Conservation (phyloP, 1,140 invertebrate genomes). For the Hirudo medicinalis region DNA sequence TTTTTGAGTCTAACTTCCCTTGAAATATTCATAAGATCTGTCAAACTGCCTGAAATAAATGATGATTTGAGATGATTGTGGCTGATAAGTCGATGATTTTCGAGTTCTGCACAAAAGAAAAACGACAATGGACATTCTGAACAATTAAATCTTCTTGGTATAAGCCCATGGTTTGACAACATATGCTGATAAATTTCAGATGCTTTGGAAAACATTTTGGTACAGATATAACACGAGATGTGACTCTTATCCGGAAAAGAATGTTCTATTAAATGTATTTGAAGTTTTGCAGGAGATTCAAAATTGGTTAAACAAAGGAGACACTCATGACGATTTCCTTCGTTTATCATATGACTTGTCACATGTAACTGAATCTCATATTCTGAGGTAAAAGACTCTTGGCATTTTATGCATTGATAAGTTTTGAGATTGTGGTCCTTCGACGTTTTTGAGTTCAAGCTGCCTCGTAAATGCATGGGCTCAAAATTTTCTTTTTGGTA, state of each 20-base stretch:
- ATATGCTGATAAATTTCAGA: conserved; percentile 66
- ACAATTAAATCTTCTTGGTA: conserved; percentile 68
- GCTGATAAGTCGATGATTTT: conserved; percentile 62
- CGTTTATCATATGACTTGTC: conserved; percentile 46
- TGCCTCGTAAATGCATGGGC: background rate
- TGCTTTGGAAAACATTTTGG: conserved; percentile 68
- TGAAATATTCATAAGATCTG: conserved; percentile 7
- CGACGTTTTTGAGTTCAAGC: conserved; percentile 22
- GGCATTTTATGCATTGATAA: conserved; percentile 59
- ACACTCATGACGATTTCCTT: conserved; percentile 53
- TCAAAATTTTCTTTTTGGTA: conserved; percentile 7
- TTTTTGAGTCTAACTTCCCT: background rate
- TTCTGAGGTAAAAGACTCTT: conserved; percentile 54
- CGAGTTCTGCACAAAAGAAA: conserved; percentile 77
- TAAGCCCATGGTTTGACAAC: conserved; percentile 58
- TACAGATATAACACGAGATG: conserved; percentile 74
- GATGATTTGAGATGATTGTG: conserved; percentile 18
- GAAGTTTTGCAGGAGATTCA: conserved; percentile 60
- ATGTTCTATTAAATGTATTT: conserved; percentile 81
- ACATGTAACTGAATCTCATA: conserved; percentile 55
- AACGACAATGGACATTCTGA: conserved; percentile 66
- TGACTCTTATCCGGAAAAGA: conserved; percentile 68
- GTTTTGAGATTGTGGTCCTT: conserved; percentile 27
- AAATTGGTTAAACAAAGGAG: conserved; percentile 57
- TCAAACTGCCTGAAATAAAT: background rate